A percentile compares a stretch with the other conserved stretches of the same genome.
phyloP scores from a whole-genome alignment of 1,140 invertebrate species.

The Druon quercuslanigerum region DNA sequence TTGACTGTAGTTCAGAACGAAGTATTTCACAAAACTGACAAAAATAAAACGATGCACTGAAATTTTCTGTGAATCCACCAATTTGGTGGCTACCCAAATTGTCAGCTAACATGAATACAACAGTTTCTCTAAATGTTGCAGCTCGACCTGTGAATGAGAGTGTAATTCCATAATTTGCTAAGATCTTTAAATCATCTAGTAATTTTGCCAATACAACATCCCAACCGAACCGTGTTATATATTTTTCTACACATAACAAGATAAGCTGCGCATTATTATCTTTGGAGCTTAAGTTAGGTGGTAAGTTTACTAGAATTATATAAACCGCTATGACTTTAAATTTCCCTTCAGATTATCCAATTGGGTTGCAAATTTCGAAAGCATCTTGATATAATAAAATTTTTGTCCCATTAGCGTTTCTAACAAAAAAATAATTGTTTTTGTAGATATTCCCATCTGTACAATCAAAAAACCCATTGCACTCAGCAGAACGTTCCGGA shows the following conservation, averaged over 20 bases:
- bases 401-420: too few relatives aligned
- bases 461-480: too few relatives aligned
- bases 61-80: not conserved
- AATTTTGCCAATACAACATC: not conserved
- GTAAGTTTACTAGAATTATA: not conserved
- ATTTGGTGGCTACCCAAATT: not conserved
- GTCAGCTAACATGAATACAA: not conserved
- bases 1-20: not conserved
- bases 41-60: not conserved
- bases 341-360: too few relatives aligned
- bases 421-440: too few relatives aligned
- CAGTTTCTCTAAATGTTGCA: too few relatives aligned
- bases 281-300: not conserved
- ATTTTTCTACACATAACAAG: not conserved
- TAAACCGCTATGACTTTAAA: too few relatives aligned
- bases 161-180: not conserved
- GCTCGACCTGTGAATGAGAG: not conserved
- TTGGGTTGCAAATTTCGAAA: too few relatives aligned
- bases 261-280: not conserved
- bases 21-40: not conserved
- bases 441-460: too few relatives aligned
- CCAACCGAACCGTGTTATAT: not conserved
- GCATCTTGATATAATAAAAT: too few relatives aligned
- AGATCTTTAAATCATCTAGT: not conserved
- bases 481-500: too few relatives aligned